A percentile compares a stretch with the other conserved stretches of the same genome.
These are phyloP conservation scores for Eurosta solidaginis DNA, from an alignment of 1,140 invertebrate genomes.

Conservation along the genomic window DNA sequence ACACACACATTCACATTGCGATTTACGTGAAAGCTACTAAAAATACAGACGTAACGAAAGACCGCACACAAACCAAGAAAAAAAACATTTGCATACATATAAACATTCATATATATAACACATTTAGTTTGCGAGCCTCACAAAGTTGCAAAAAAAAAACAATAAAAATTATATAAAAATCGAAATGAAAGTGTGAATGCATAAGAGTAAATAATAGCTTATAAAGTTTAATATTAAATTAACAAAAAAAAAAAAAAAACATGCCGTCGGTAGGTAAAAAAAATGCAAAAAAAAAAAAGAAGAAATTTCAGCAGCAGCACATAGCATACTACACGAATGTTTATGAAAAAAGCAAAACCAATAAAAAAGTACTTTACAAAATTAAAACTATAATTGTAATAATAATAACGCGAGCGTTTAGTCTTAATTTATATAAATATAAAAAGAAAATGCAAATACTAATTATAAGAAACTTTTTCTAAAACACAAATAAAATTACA, in stretches of 20 bases:
- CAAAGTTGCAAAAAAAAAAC: background rate
- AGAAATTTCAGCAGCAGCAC: slow-evolving; percentile 7
- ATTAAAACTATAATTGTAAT: too few relatives aligned
- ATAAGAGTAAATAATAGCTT: slow-evolving; percentile 8
- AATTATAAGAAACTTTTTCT: slow-evolving; percentile 19
- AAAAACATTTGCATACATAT: too few relatives aligned
- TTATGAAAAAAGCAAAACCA: slow-evolving; percentile 30
- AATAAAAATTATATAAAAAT: background rate
- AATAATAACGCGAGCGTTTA: slow-evolving; percentile 32
- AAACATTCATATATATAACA: background rate
- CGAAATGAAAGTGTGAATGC: background rate
- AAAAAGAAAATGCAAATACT: slow-evolving; percentile 12
- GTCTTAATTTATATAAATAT: slow-evolving; percentile 31
- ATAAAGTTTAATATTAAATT: background rate
- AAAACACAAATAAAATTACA: slow-evolving; percentile 21
- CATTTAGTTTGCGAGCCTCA: background rate
- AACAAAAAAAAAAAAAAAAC: background rate
- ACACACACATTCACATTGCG: slow-evolving; percentile 6
- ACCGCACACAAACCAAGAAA: background rate
- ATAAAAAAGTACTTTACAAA: slow-evolving; percentile 19
- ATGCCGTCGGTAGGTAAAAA: slow-evolving; percentile 23
- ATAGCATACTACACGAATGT: slow-evolving; percentile 28
- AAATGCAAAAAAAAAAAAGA: background rate
- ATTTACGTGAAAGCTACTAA: slow-evolving; percentile 1
- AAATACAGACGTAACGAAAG: background rate